Conservation (phyloP, 2,113 vertebrate species). For the Aix galericulata region DNA sequence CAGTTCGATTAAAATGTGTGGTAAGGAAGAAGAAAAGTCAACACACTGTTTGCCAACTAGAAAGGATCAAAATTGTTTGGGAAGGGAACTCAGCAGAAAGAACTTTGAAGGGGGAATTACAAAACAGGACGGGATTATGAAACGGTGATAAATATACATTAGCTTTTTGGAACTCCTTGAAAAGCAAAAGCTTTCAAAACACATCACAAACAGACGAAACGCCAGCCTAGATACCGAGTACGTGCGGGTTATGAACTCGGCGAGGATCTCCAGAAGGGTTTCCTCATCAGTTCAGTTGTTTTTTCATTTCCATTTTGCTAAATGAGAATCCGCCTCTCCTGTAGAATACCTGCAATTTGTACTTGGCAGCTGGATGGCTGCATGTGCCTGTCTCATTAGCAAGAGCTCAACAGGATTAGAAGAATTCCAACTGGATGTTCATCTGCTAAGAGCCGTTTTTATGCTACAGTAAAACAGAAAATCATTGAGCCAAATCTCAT, state of each 20-base stretch:
- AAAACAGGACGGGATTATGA: background rate
- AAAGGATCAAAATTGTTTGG: background rate
- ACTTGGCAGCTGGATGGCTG: conserved; percentile 33
- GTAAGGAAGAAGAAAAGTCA: conserved; percentile 57
- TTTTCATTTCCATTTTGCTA: background rate
- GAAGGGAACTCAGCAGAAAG: conserved; percentile 19
- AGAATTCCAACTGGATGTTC: background rate
- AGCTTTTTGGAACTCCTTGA: background rate
- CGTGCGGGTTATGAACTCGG: background rate
- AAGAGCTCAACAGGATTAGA: conserved; percentile 20
- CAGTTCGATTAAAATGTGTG: conserved; percentile 43
- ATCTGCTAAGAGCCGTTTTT: background rate
- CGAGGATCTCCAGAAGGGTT: background rate
- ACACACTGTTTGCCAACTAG: conserved; percentile 20
- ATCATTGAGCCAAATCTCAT: conserved; percentile 18
- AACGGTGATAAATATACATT: background rate
- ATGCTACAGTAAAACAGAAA: background rate
- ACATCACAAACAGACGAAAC: background rate
- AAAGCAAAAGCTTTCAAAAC: background rate
- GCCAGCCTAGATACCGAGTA: accelerated
- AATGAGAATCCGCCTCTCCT: background rate
- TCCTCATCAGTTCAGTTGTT: background rate
- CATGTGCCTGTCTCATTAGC: conserved; percentile 35
- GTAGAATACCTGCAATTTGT: background rate
- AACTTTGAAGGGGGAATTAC: background rate